Percentiles rank a stretch among this genome's conserved stretches.
Evolutionary conservation across 2,797 vertebrate genomes (phyloP).

Genomic region (Crypturellus tataupa): DNA sequence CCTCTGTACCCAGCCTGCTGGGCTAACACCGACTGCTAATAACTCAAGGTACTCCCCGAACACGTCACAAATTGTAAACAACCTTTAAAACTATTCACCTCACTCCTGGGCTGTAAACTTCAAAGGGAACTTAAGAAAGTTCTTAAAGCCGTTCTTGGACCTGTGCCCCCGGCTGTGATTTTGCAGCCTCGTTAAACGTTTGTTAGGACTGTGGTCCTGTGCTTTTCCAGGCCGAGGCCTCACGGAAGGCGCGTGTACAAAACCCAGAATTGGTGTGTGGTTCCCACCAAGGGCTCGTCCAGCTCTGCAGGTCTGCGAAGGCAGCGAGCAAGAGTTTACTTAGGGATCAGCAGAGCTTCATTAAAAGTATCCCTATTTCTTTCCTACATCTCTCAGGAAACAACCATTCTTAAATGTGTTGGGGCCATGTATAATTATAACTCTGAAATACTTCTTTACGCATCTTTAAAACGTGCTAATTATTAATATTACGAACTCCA

Average conservation of each 20-base stretch:
- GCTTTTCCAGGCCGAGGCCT: background rate
- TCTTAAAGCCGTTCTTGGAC: background rate
- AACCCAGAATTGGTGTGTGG: constrained; percentile 27
- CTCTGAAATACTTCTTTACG: background rate
- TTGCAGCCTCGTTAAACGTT: background rate
- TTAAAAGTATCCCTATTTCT: background rate
- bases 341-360: background rate
- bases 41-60: too few relatives aligned
- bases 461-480: background rate
- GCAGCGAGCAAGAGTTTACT: background rate
- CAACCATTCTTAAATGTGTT: background rate
- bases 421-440: background rate
- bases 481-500: background rate
- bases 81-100: background rate
- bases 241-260: background rate
- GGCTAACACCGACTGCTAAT: too few relatives aligned
- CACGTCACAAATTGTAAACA: background rate
- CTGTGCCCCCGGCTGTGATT: background rate
- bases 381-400: background rate
- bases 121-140: background rate
- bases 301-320: background rate
- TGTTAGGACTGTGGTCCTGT: accelerated
- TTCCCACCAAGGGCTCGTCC: background rate
- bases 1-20: too few relatives aligned
- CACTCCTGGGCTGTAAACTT: background rate